phyloP scores from a whole-genome alignment of 2,113 vertebrate species.

The Origma solitaria region DNA sequence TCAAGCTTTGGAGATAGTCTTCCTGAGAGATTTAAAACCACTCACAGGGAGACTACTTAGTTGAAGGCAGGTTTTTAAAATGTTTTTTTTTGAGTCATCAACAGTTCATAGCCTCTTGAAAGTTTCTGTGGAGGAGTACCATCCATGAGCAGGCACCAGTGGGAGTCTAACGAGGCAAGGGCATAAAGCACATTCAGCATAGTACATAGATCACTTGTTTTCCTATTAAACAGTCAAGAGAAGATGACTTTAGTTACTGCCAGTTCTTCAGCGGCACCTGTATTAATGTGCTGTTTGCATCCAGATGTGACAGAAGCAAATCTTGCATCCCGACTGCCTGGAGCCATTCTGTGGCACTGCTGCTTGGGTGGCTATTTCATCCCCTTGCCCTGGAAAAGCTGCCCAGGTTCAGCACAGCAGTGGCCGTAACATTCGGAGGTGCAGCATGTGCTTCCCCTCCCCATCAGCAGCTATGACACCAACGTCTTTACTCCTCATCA shows the following conservation, averaged over 20 bases:
- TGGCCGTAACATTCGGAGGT: background rate
- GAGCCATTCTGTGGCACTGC: background rate
- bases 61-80: background rate
- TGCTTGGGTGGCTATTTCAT: background rate
- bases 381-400: background rate
- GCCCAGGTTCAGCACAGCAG: rapidly evolving
- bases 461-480: rapidly evolving
- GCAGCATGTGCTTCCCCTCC: rapidly evolving
- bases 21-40: background rate
- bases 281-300: background rate
- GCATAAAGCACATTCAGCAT: background rate
- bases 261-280: background rate
- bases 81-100: background rate
- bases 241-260: background rate
- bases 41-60: background rate
- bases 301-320: background rate
- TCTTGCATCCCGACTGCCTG: rapidly evolving
- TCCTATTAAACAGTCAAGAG: background rate
- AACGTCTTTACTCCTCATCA: rapidly evolving
- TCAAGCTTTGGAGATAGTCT: background rate
- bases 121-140: background rate
- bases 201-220: background rate
- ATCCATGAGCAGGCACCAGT: background rate
- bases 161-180: background rate
- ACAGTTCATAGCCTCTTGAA: background rate